Evolutionary conservation across 1,140 invertebrate genomes (phyloP), one percentile per base, ranked within the genome.

Genomic region (Drosophila auraria): DNA sequence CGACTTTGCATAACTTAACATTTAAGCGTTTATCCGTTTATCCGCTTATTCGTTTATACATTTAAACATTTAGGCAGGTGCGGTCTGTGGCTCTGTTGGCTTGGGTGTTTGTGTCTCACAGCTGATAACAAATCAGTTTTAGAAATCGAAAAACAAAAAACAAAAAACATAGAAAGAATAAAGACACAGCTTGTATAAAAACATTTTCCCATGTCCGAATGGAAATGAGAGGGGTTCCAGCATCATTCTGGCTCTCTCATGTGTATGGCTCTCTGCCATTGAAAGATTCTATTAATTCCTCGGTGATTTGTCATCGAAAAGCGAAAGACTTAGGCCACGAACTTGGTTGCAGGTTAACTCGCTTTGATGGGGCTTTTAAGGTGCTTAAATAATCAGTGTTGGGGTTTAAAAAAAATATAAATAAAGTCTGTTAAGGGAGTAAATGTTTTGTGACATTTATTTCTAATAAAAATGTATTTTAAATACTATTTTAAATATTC

Each of bases 251-350:
- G 9, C 17, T 20, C 20, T 20, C 20, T 20, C 20, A 20, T 36
- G 25, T 53, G 15, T 33, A 14, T 42, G 3, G 8, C 9, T 15
- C 20, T 20, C 33, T 38, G 30, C 12, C 51, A 54, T 56, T 44
- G 17, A 63, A 23, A 61, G 30, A 15, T 49, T 30, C 15, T 15
- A n/a, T 62, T 40, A 15, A 53, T 56, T 45, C 54, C 54, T 40
- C 3, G 25, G 11, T 20, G 36, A 65, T 45, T 73, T 60, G 30
- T 61, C 14, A 61, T 23, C 5, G 36, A 47, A 42, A 62, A 74
- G 57, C 72, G 57, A 82, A 82, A 82, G 77, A 87, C 83, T 87
- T 74, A 57, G 65, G 64, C 80, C 69, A 87, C 83, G 51, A 87
- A 89, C 80, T 80, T 79, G 64, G 1, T 11, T 3, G 6, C 5